These are phyloP conservation scores for Pangasius larnaudii DNA, from an alignment of 2,797 vertebrate genomes.

Conservation along the genomic window DNA sequence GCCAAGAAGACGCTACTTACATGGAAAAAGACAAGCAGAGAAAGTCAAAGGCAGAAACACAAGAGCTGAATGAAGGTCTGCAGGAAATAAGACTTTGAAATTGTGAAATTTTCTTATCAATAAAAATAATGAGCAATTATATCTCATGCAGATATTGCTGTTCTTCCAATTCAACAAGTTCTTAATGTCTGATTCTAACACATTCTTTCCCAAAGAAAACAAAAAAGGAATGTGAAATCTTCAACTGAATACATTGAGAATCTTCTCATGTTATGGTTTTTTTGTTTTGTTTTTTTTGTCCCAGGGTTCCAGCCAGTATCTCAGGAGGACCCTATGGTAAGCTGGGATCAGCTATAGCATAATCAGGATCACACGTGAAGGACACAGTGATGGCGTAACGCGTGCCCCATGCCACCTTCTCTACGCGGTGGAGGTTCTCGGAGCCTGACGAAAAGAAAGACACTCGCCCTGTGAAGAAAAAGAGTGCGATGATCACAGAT, in stretches of 20 bases:
- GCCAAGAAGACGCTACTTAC: constrained; percentile 12
- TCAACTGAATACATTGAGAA: neutral
- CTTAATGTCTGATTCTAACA: neutral
- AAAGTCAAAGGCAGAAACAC: constrained; percentile 17
- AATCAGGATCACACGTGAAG: constrained; percentile 90
- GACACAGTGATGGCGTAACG: constrained; percentile 82
- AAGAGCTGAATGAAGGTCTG: neutral
- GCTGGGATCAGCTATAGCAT: constrained; percentile 83
- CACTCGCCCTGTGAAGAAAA: constrained; percentile 81
- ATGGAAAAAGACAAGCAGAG: neutral
- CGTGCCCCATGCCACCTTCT: constrained; percentile 73
- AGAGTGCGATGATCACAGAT: constrained; percentile 2
- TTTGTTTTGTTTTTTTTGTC: constrained; percentile 15
- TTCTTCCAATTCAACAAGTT: neutral
- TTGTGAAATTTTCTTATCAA: constrained; percentile 11
- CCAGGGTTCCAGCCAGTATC: constrained; percentile 60
- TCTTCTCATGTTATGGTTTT: constrained; percentile 15
- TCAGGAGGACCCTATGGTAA: constrained; percentile 63
- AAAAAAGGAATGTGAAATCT: neutral
- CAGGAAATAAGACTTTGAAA: constrained; percentile 19
- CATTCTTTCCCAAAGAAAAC: neutral
- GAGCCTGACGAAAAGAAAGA: constrained; percentile 96
- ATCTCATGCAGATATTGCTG: neutral
- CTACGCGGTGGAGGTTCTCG: constrained; percentile 94
- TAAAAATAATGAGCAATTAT: constrained; percentile 5